Conservation (phyloP, 2,797 vertebrate genomes). For the Anabas testudineus region DNA sequence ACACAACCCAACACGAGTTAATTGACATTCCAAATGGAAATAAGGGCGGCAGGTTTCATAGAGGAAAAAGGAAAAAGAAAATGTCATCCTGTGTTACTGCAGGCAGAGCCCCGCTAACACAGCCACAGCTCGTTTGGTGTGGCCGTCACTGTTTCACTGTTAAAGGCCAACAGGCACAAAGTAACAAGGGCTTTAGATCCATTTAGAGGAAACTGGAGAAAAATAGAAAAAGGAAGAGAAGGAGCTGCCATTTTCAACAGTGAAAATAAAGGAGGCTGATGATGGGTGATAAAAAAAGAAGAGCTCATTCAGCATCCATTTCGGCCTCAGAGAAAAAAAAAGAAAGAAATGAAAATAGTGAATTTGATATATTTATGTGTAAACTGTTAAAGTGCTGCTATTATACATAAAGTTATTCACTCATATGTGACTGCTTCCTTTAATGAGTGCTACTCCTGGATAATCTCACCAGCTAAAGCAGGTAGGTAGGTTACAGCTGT, state of each 20-base stretch:
- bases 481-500: too few species aligned
- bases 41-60: not conserved
- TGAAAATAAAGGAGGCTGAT: not conserved
- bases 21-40: constrained; percentile 15
- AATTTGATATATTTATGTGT: too few species aligned
- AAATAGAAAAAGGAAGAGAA: constrained; percentile 10
- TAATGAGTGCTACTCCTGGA: too few species aligned
- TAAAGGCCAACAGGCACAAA: constrained; percentile 67
- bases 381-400: too few species aligned
- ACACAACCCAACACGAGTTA: not conserved
- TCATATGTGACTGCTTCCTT: too few species aligned
- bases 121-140: constrained; percentile 56
- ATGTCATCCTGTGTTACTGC: constrained; percentile 17
- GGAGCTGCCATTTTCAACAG: constrained; percentile 56
- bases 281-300: not conserved
- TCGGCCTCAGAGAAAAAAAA: not conserved
- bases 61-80: constrained; percentile 4
- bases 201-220: constrained; percentile 28
- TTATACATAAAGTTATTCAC: too few species aligned
- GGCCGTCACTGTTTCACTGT: constrained; percentile 56
- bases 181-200: constrained; percentile 48
- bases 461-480: too few species aligned
- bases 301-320: constrained; percentile 1
- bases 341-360: too few species aligned
- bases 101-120: constrained; percentile 27